A percentile compares a stretch with the other conserved stretches of the same genome.
Conservation (phyloP, 2,113 vertebrate species). For the Odocoileus hemionus region DNA sequence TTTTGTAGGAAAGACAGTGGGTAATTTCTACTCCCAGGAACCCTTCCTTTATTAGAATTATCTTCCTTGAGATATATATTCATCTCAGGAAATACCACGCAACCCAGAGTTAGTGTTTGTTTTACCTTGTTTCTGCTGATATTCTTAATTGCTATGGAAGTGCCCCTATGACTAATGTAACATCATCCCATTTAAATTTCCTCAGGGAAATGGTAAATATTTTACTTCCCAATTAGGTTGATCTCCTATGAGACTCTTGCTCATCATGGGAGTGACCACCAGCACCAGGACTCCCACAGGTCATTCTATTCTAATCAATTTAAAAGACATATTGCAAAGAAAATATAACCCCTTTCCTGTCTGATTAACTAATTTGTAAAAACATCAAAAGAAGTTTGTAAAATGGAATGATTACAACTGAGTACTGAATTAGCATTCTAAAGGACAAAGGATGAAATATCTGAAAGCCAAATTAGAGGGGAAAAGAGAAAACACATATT, state of each 20-base stretch:
- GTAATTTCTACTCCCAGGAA: neutral
- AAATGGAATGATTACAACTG: neutral
- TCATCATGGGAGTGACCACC: neutral
- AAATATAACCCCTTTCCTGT: neutral
- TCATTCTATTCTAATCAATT: constrained; percentile 33
- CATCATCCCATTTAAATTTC: constrained; percentile 7
- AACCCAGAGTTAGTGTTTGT: neutral
- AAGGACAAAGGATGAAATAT: neutral
- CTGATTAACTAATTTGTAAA: neutral
- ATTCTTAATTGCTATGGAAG: neutral
- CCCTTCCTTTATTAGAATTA: neutral
- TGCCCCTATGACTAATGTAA: neutral
- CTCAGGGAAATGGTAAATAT: neutral
- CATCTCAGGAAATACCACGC: neutral
- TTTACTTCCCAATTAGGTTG: constrained; percentile 12
- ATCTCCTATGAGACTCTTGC: neutral
- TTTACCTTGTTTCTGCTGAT: neutral
- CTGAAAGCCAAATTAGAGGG: neutral
- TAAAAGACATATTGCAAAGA: neutral
- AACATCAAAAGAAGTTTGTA: neutral
- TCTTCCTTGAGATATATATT: neutral
- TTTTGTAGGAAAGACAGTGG: neutral
- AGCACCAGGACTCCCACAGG: neutral
- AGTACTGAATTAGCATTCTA: neutral
- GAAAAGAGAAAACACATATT: neutral